These are phyloP conservation scores for Luehdorfia chinensis DNA, from an alignment of 1,140 invertebrate species.

Conservation along the genomic window DNA sequence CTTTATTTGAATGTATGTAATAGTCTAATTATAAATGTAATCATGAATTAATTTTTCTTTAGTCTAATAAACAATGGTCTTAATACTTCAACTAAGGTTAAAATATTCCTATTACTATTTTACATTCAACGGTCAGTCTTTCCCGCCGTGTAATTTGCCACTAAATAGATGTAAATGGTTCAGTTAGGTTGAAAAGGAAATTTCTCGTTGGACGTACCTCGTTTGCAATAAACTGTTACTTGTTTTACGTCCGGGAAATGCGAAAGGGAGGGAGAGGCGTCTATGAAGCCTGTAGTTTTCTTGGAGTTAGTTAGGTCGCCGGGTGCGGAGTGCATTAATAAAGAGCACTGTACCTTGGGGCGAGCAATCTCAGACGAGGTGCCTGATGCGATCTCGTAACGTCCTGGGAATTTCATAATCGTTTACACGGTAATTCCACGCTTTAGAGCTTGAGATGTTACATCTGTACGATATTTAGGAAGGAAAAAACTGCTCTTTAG, in stretches of 20 bases:
- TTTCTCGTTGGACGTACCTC: slow-evolving; percentile 31
- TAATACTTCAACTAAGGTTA: too few relatives aligned
- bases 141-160: slow-evolving; percentile 47
- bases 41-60: too few relatives aligned
- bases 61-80: too few relatives aligned
- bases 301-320: slow-evolving; percentile 49
- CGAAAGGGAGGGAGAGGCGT: slow-evolving; percentile 31
- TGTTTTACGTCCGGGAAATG: slow-evolving; percentile 53
- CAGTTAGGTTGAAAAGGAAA: slow-evolving; percentile 45
- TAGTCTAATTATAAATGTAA: too few relatives aligned
- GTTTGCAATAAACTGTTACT: slow-evolving; percentile 52
- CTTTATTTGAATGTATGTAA: too few relatives aligned
- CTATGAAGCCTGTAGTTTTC: slow-evolving; percentile 41
- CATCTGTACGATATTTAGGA: too few relatives aligned
- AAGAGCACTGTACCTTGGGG: slow-evolving; percentile 31
- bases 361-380: slow-evolving; percentile 27
- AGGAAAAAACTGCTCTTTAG: too few relatives aligned
- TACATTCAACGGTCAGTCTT: slow-evolving; percentile 25
- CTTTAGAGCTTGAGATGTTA: too few relatives aligned
- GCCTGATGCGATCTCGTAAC: neutral
- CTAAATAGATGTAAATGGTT: slow-evolving; percentile 46
- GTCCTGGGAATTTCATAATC: slow-evolving; percentile 6
- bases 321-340: slow-evolving; percentile 47
- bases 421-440: slow-evolving; percentile 10
- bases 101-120: neutral